Base-by-base conservation (phyloP, 2,888 invertebrate species). In the Diadegma fenestrale region DNA sequence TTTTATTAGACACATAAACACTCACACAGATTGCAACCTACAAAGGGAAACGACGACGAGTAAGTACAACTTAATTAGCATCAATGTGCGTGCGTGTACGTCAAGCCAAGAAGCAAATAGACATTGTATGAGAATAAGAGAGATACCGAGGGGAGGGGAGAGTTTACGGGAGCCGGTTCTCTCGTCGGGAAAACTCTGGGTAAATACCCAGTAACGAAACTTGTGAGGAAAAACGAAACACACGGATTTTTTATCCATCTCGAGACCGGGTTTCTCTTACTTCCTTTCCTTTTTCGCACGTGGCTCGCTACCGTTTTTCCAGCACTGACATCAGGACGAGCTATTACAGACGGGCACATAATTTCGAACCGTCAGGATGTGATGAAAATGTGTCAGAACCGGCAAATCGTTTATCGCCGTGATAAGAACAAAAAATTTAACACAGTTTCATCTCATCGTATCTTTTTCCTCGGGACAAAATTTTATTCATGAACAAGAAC, bases 21-120 rank as follows among this genome's bases (percentile, higher is more conserved):
- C 33, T 12, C 14, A 5, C 26, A 58, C 26, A 58, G 3, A 58
- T 58, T 26, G 10, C 26, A 26, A n/a, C 41, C 1, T 33, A 78
- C 37, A 64, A 26, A 66, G 54, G 19, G 43, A 54, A 80, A 66
- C 64, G 66, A 43, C 26, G 66, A 54, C 58, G 66, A 58, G 61
- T 63, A 71, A 19, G 54, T 80, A 80, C 80, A 73, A 80, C 64
- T 80, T 80, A 80, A 80, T 80, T 80, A 66, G 64, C 72, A 73
- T 73, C 61, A 54, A 64, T 41, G 58, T 43, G 69, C 69, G 68
- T 22, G 54, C n/a, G n/a, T 22, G 41, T 26, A 69, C 33, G 37
- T 37, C 10, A 51, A 30, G 72, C 30, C 63, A 72, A 64, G 12
- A 51, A 41, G 26, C 26, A 26, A 54, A 41, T 37, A 51, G 37